These are phyloP conservation scores for Mongoloraphidia duomilia DNA, from an alignment of 2,888 invertebrate species.

Conservation along the genomic window DNA sequence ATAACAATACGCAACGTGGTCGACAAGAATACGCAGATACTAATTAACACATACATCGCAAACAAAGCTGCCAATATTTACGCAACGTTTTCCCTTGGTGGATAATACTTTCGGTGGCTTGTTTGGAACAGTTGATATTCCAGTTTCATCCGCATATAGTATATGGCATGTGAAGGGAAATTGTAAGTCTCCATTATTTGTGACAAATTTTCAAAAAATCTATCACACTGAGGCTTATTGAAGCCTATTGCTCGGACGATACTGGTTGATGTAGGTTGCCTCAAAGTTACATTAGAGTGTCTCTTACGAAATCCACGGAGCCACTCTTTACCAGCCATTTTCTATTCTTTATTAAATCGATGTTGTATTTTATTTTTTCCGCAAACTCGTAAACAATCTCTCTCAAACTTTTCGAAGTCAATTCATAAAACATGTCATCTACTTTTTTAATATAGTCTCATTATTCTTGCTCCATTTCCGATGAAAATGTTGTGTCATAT, in stretches of 20 bases:
- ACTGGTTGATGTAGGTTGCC: slow-evolving; percentile 19
- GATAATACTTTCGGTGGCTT: slow-evolving; percentile 10
- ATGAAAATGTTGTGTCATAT: no score
- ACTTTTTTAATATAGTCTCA: no score
- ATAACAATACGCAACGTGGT: no score
- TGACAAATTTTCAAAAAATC: slow-evolving; percentile 17
- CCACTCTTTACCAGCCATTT: slow-evolving; percentile 9
- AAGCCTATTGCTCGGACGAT: slow-evolving; percentile 18
- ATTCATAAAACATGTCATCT: no score
- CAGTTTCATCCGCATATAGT: no score
- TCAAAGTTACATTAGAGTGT: slow-evolving; percentile 14
- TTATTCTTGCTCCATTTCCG: no score
- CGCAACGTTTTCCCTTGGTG: slow-evolving; percentile 12
- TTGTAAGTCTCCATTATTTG: slow-evolving; percentile 13
- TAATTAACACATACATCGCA: no score
- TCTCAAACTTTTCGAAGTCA: slow-evolving; percentile 10
- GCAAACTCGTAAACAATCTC: slow-evolving; percentile 12
- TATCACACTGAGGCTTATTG: slow-evolving; percentile 16
- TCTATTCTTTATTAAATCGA: slow-evolving; percentile 13
- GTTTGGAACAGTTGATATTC: slow-evolving; percentile 12
- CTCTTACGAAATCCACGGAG: slow-evolving; percentile 8
- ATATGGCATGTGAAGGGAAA: slow-evolving; percentile 15
- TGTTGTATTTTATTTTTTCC: slow-evolving; percentile 11
- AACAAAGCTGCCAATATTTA: no score
- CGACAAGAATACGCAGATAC: no score